phyloP scores from a whole-genome alignment of 2,797 vertebrate species.

The Phataginus tetradactyla region DNA sequence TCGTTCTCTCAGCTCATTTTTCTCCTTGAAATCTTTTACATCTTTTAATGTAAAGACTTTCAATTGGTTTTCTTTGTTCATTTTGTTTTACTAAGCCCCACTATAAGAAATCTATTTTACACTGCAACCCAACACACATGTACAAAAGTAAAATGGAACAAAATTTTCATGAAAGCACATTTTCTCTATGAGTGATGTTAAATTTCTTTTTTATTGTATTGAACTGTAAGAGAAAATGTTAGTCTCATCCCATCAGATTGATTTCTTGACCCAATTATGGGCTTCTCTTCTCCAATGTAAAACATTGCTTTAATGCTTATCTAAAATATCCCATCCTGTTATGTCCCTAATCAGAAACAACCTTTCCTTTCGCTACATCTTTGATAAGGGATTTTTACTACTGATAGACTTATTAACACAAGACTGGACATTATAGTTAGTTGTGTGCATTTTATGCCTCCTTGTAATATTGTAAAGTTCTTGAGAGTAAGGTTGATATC shows the following conservation, averaged over 20 bases:
- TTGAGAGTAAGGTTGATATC: neutral
- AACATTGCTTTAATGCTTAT: neutral
- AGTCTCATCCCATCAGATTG: neutral
- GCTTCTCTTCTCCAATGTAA: neutral
- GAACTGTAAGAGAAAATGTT: neutral
- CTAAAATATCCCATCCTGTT: neutral
- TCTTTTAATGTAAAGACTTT: neutral
- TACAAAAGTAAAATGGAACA: neutral
- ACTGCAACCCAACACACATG: neutral
- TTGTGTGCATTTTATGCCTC: neutral
- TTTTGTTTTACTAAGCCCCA: neutral
- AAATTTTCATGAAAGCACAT: neutral
- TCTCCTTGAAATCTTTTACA: neutral
- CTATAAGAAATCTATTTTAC: neutral
- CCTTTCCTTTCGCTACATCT: neutral
- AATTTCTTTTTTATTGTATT: neutral
- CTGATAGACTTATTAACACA: neutral
- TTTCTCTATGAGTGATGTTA: neutral
- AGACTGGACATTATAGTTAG: neutral
- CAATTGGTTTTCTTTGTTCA: neutral
- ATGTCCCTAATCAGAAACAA: neutral
- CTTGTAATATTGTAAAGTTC: neutral
- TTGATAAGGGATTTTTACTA: neutral
- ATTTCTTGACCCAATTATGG: neutral
- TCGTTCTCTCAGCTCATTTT: neutral